Evolutionary conservation across 1,140 invertebrate genomes (phyloP), one percentile per base, ranked within the genome.

Genomic region (Callitettix versicolor): DNA sequence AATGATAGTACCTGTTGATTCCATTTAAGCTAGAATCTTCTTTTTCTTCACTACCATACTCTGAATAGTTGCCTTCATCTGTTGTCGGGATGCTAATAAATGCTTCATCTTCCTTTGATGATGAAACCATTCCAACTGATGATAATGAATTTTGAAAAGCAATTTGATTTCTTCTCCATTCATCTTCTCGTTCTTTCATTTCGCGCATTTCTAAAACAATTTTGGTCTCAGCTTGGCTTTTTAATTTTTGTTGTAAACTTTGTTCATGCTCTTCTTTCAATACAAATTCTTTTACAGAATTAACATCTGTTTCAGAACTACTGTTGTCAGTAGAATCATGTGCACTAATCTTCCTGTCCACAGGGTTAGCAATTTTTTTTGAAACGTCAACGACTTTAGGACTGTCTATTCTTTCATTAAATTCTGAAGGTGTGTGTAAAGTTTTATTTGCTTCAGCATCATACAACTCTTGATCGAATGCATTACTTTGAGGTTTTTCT

Each of bases 21-120:
- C 20, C 52, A 11, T 68, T 60, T 42, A 62, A 58, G 59, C 66
- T 64, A 57, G 64, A 55, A 57, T 65, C 62, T 22, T 66, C 64
- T 54, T 65, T 62, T 14, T 63, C 65, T 20, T 66, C 58, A 44
- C 65, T 65, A 42, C 67, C 62, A 52, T 65, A 68, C 55, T 70
- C 68, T 0, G 68, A 70, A 56, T 58, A 69, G 51, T 68, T 68
- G 18, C 68, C 66, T 54, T 70, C 68, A 57, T 65, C 65, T 20
- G 64, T 68, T 42, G 64, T 65, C 18, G 61, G 64, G 40, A 65
- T 66, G 56, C 62, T 63, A 42, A 61, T 58, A 24, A 64, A 60
- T 36, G 61, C 55, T 26, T 62, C 63, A 20, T 60, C 58, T 34
- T 42, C 43, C 17, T 36, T 42, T 6, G 49, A 47, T 9, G 26